A percentile compares a stretch with the other conserved stretches of the same genome.
Conservation (phyloP, 1,140 invertebrate species). For the Orussus abietinus region DNA sequence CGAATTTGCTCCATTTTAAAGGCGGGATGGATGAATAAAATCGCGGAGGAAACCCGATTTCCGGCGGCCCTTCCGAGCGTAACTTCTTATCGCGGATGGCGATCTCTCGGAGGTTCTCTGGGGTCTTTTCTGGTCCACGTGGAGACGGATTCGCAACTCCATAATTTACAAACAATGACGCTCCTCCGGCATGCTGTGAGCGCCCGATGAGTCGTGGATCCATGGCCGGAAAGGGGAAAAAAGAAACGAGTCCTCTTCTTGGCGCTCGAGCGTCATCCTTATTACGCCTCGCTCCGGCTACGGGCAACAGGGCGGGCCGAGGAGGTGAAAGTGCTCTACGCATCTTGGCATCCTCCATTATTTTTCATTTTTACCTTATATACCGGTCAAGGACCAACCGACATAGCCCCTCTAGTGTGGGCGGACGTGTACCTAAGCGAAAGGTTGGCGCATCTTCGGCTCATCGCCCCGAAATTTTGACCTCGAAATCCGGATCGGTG, state of each 20-base stretch:
- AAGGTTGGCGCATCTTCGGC: no score
- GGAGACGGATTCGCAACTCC: background rate
- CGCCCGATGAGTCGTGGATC: background rate
- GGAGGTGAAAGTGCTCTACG: constrained; percentile 31
- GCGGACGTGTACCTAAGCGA: constrained; percentile 21
- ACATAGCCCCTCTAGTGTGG: constrained; percentile 18
- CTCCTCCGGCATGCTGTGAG: background rate
- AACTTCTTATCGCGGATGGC: no score
- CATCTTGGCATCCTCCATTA: constrained; percentile 27
- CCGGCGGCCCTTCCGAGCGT: no score
- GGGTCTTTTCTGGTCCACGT: background rate
- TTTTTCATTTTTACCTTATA: constrained; percentile 26
- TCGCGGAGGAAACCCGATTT: no score
- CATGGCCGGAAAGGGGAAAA: background rate
- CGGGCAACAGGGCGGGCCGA: constrained; percentile 17
- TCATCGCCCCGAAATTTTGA: no score
- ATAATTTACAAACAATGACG: background rate
- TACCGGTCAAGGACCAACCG: constrained; percentile 29
- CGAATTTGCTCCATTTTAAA: no score
- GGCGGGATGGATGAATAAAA: no score
- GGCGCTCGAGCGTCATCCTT: no score
- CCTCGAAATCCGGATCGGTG: no score
- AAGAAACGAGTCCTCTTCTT: no score
- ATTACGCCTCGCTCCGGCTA: constrained; percentile 17
- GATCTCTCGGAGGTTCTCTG: no score